Conservation (phyloP, 1,140 invertebrate species). For the Cherax destructor region DNA sequence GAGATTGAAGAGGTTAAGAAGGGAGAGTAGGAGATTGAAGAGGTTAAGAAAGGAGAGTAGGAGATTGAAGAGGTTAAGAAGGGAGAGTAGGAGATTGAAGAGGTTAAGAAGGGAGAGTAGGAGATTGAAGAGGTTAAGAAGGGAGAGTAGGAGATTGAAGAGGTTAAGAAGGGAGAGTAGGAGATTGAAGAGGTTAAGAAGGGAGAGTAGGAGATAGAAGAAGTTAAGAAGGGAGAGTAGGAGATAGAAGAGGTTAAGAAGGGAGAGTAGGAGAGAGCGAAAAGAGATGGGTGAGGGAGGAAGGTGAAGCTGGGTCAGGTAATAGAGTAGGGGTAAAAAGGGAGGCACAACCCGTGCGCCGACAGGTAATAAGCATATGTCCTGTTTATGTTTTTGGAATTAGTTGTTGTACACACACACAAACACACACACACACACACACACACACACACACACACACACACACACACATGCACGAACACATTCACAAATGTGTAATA, state of each 20-base stretch:
- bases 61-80: background rate
- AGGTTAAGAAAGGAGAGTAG: background rate
- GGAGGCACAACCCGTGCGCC: background rate
- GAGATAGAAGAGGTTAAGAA: background rate
- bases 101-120: no score
- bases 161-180: background rate
- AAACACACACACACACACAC: background rate
- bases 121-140: no score
- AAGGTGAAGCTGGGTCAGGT: background rate
- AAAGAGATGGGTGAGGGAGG: background rate
- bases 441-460: background rate
- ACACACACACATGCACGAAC: background rate
- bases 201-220: no score
- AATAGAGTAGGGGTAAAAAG: background rate
- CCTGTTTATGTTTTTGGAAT: background rate
- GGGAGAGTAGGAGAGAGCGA: background rate
- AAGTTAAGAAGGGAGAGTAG: no score
- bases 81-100: no score
- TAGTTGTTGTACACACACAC: slow-evolving; percentile 1
- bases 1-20: no score
- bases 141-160: no score
- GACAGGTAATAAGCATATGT: slow-evolving; percentile 8
- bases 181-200: no score
- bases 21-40: no score
- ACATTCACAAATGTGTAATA: background rate